Base-by-base conservation (phyloP, 2,113 vertebrate genomes). In the Neoarius graeffei region DNA sequence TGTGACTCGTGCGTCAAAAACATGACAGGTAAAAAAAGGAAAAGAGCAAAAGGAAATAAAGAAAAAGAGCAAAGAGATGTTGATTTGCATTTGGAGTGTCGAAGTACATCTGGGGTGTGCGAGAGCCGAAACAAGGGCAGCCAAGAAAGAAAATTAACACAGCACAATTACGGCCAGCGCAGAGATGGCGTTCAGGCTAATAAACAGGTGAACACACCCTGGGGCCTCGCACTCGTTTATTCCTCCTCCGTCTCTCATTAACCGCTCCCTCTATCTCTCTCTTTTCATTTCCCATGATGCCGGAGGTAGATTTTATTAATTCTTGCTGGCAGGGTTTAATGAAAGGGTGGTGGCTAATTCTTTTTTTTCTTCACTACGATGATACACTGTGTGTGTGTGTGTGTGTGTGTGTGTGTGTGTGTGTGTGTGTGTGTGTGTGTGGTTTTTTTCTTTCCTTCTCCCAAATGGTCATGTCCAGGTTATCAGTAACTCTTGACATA, bases 161-260 rank as follows among this genome's bases (percentile, higher is more conserved):
- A 79, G 52, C 27, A 86, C 88, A 86, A 90, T 92, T 88, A 92
- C 88, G 89, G 81, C 84, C 84, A 83, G 85, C 79, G 59, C 88
- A 89, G 88, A 90, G 91, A 91, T 91, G 89, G 87, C 91, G 90
- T 91, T 91, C 88, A 76, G 88, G 85, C 91, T 93, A 92, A 93
- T 93, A 93, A 93, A 92, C 91, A 92, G 91, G 76, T 91, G 89
- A 90, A 91, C 86, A 89, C 88, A 84, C 90, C 91, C 90, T 67
- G n/a, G 90, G 89, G 92, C 81, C 88, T 79, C 25, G 57, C 84
- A 81, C 83, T 82, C 86, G 85, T 90, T 91, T 92, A 92, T 92
- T 91, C 86, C 92, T 87, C 90, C 62, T 83, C 88, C 85, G 85
- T 89, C 88, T 87, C 89, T 83, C 88, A 88, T 92, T 91, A 89